phyloP scores from a whole-genome alignment of 2,113 vertebrate species.

The Coptodon rendalli region DNA sequence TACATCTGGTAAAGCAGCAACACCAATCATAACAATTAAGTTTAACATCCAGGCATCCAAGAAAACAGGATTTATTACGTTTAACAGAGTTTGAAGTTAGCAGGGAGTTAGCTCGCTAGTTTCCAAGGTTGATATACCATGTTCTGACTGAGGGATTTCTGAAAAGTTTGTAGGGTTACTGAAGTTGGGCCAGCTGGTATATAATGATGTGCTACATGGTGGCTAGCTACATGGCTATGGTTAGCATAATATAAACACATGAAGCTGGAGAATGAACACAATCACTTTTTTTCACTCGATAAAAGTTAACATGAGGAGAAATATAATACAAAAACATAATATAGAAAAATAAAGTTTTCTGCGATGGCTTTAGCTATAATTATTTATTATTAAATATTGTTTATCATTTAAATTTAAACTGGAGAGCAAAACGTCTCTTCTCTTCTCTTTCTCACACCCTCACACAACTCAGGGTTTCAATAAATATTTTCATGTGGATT shows the following conservation, averaged over 20 bases:
- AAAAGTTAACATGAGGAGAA: neutral
- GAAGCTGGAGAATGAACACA: neutral
- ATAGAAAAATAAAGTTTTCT: neutral
- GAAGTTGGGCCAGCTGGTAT: neutral
- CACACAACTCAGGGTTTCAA: neutral
- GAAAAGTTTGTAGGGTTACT: neutral
- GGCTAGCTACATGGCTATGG: neutral
- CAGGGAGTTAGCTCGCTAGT: neutral
- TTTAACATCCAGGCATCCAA: rapidly evolving
- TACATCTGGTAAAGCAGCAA: no score
- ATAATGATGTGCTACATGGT: neutral
- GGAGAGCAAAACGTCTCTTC: neutral
- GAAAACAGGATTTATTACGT: neutral
- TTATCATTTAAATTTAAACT: neutral
- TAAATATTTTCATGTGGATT: neutral
- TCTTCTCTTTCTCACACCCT: neutral
- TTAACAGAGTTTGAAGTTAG: neutral
- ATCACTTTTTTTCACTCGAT: neutral
- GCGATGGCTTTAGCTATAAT: neutral
- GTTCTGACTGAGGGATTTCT: neutral
- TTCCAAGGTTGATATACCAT: rapidly evolving
- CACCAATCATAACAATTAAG: neutral
- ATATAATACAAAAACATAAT: neutral
- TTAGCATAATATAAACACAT: neutral
- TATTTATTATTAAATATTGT: neutral